A percentile compares a stretch with the other conserved stretches of the same genome.
These are phyloP conservation scores for Xiphophorus couchianus DNA, from an alignment of 2,113 vertebrate species.

Conservation along the genomic window DNA sequence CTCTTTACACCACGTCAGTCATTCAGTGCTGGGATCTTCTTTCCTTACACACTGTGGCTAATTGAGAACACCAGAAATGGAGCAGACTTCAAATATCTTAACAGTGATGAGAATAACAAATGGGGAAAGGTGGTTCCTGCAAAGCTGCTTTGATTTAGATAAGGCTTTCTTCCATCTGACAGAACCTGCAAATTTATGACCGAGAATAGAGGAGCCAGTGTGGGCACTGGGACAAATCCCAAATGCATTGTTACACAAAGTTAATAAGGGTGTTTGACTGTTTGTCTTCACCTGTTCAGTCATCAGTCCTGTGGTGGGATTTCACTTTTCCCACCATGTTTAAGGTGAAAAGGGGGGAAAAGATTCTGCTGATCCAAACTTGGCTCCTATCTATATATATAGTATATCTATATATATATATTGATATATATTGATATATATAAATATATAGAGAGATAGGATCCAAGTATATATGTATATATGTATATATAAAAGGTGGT, in stretches of 20 bases:
- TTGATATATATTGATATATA: too few species aligned
- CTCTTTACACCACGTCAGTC: not conserved
- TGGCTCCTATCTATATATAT: not conserved
- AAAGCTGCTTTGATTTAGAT: constrained; percentile 58
- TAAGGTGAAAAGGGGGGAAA: constrained; percentile 13
- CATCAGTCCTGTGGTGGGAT: constrained; percentile 29
- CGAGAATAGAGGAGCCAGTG: not conserved
- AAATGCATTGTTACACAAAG: constrained; percentile 8
- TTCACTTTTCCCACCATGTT: constrained; percentile 38
- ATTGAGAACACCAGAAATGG: constrained; percentile 37
- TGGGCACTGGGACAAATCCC: constrained; percentile 1
- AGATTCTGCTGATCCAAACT: constrained; percentile 46
- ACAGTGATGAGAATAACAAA: constrained; percentile 65
- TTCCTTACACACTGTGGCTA: constrained; percentile 49
- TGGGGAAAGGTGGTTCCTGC: constrained; percentile 24
- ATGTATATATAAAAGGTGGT: too few species aligned
- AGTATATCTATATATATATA: too few species aligned
- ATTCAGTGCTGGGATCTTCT: not conserved
- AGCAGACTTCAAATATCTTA: constrained; percentile 23
- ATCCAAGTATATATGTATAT: too few species aligned
- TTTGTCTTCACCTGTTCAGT: constrained; percentile 46
- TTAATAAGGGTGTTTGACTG: constrained; percentile 24
- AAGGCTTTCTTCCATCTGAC: constrained; percentile 32
- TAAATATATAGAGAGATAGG: too few species aligned
- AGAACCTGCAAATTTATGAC: constrained; percentile 34